A percentile compares a stretch with the other conserved stretches of the same genome.
Evolutionary conservation across 2,113 vertebrate species (phyloP).

Genomic region (Empidonax traillii): DNA sequence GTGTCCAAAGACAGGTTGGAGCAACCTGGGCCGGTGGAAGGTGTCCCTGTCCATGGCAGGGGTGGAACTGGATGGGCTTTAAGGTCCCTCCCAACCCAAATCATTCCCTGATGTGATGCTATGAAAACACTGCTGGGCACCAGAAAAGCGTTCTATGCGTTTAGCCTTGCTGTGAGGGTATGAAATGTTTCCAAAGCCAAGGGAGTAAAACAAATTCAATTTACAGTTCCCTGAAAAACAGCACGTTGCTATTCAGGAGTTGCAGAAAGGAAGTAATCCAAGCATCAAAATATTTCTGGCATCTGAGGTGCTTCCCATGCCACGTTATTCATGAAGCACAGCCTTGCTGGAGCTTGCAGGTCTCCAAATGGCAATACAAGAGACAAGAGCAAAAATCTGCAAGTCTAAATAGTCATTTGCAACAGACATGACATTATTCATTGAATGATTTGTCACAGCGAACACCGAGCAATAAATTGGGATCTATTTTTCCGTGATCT

Average conservation of each 20-base stretch:
- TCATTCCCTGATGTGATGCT: not conserved
- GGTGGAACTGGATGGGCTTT: not conserved
- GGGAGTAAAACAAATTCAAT: not conserved
- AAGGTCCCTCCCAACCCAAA: not conserved
- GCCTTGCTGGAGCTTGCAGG: slow-evolving; percentile 1
- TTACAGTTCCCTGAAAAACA: not conserved
- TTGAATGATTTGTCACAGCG: not conserved
- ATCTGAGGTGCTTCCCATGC: not conserved
- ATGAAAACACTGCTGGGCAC: not conserved
- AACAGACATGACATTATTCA: not conserved
- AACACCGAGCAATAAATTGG: not conserved
- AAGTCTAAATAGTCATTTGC: slow-evolving; percentile 36
- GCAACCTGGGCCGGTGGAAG: accelerated
- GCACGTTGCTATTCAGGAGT: not conserved
- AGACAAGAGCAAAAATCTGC: not conserved
- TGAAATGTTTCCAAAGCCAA: not conserved
- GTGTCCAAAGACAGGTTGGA: not conserved
- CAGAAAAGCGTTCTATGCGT: not conserved
- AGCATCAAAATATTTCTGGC: not conserved
- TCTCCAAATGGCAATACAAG: slow-evolving; percentile 23
- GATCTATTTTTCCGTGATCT: slow-evolving; percentile 3
- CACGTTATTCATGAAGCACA: not conserved
- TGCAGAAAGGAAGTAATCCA: not conserved
- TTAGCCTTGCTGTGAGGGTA: not conserved
- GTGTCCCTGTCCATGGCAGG: not conserved